Evolutionary conservation across 2,113 vertebrate genomes (phyloP).

Genomic region (Hippocampus comes): DNA sequence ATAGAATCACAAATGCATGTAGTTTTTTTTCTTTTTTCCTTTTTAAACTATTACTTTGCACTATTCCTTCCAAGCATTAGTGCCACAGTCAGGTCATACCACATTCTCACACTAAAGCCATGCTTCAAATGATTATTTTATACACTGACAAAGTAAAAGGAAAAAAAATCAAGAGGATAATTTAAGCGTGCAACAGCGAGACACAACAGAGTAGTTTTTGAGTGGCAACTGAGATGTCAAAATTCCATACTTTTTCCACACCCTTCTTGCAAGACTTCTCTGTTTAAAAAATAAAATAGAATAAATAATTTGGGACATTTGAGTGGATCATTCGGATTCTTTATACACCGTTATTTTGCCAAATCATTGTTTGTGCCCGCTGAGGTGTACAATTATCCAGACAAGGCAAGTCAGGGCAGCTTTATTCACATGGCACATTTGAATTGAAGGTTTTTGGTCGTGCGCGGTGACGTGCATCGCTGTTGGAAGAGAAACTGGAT

Average conservation of each 20-base stretch:
- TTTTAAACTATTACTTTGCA: neutral
- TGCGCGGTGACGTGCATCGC: too few species aligned
- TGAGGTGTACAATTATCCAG: too few species aligned
- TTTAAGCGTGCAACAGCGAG: neutral
- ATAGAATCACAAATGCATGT: neutral
- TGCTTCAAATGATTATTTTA: neutral
- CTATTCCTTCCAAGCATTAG: neutral
- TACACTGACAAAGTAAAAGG: neutral
- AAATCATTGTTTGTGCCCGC: too few species aligned
- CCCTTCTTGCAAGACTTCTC: too few species aligned
- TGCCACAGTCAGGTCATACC: neutral
- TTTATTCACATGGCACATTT: too few species aligned
- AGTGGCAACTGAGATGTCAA: neutral
- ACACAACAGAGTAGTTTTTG: constrained; percentile 12
- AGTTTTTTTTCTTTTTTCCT: neutral
- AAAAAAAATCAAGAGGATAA: neutral
- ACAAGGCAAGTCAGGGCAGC: too few species aligned
- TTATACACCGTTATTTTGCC: too few species aligned
- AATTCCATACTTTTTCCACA: too few species aligned
- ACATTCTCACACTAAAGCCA: neutral
- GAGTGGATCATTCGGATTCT: too few species aligned
- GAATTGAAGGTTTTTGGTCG: too few species aligned
- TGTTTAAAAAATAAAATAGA: too few species aligned
- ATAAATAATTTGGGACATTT: too few species aligned
- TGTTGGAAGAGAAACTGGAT: neutral